These are phyloP conservation scores for Caenorhabditis panamensis DNA, from an alignment of 2,888 invertebrate genomes.

Conservation along the genomic window DNA sequence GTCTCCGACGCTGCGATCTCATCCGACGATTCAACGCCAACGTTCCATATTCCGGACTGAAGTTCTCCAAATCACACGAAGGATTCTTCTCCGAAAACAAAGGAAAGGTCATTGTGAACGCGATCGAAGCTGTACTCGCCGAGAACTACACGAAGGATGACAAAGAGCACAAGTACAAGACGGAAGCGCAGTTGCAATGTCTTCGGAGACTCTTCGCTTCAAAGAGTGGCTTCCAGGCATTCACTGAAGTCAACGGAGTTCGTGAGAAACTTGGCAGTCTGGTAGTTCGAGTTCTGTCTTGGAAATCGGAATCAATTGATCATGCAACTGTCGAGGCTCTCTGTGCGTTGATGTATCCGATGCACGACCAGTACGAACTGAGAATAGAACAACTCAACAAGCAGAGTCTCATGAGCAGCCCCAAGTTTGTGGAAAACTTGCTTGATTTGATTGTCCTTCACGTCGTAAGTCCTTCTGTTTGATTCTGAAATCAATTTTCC, in stretches of 20 bases:
- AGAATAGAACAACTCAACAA: slow-evolving; percentile 98
- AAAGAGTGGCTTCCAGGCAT: slow-evolving; percentile 95
- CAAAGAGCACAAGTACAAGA: slow-evolving; percentile 84
- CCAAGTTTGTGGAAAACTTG: slow-evolving; percentile 92
- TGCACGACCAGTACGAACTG: slow-evolving; percentile 95
- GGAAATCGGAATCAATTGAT: slow-evolving; percentile 91
- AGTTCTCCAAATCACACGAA: slow-evolving; percentile 96
- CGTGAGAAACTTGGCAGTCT: slow-evolving; percentile 94
- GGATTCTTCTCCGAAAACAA: slow-evolving; percentile 92
- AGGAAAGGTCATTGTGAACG: slow-evolving; percentile 93
- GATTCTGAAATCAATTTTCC: background rate
- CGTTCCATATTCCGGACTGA: slow-evolving; percentile 95
- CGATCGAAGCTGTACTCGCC: slow-evolving; percentile 89
- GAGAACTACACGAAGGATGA: slow-evolving; percentile 83
- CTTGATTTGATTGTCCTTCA: slow-evolving; percentile 95
- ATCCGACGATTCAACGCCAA: slow-evolving; percentile 97
- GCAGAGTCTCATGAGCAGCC: slow-evolving; percentile 88
- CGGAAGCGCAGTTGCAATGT: slow-evolving; percentile 95
- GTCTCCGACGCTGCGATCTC: slow-evolving; percentile 87
- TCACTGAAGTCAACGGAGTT: slow-evolving; percentile 84
- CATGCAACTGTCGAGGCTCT: slow-evolving; percentile 97
- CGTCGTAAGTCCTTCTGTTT: slow-evolving; percentile 92
- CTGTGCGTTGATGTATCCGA: slow-evolving; percentile 97
- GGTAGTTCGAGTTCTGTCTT: slow-evolving; percentile 91
- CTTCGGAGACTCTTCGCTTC: slow-evolving; percentile 93